Evolutionary conservation across 2,113 vertebrate species (phyloP), one percentile per base, ranked within the genome.

Genomic region (Rissa tridactyla): DNA sequence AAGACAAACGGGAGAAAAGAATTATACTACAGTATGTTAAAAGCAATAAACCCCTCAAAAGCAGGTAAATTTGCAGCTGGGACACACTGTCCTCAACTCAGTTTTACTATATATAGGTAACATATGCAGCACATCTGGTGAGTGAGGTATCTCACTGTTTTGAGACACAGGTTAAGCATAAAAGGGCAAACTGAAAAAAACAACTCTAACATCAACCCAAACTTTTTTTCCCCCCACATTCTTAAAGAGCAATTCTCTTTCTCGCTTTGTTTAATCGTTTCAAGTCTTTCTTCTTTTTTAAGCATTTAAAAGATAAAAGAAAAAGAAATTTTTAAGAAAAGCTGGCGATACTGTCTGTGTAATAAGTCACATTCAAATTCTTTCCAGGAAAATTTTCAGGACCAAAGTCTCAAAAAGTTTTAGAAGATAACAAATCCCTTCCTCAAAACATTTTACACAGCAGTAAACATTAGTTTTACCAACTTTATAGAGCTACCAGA

Each of bases 41-140:
- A 77, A 60, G 47, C 17, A 90, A 69, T 34, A 88, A 87, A 78
- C 20, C 8, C 13, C 73, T 78, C 17, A 58, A 38, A 66, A 81
- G 54, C 44, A 87, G 44, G 27, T 44, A 86, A 77, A 62, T 60
- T 16, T 66, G 38, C 58, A 90, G 68, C 58, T 88, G 82, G 42
- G 81, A 95, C 78, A 81, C 34, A 11, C n/a, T n/a, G 55, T 83
- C 89, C 92, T 93, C 75, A 89, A 20, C n/a, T 94, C 40, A 25
- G 46, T 32, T 92, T 57, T 86, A 62, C 88, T 82, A 70, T 61
- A 73, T 60, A 77, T 46, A 91, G 61, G 68, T 34, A 94, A 52
- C 82, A 94, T 78, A 92, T 40, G 73, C 91, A 92, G 86, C 51
- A 42, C 78, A 86, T 75, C 86, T 95, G 91, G n/a, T 58, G 85